A percentile compares a stretch with the other conserved stretches of the same genome.
Conservation (phyloP, 2,888 invertebrate species). For the Stenoptilia bipunctidactyla region DNA sequence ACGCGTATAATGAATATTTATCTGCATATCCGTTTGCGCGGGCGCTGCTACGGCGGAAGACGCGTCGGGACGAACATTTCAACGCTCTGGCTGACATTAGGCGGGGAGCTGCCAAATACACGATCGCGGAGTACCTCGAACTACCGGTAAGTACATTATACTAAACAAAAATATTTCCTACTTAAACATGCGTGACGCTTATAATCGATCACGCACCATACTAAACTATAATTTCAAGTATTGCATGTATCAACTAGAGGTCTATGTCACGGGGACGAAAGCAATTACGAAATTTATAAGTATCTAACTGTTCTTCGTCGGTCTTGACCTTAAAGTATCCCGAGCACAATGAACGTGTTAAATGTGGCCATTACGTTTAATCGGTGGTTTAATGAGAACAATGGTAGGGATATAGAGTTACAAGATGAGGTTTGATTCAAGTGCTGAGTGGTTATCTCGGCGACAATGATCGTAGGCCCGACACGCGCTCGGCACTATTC, state of each 20-base stretch:
- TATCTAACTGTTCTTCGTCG: constrained; percentile 32
- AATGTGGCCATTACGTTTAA: constrained; percentile 55
- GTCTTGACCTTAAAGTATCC: constrained; percentile 35
- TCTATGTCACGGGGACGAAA: constrained; percentile 8
- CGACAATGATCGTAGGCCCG: constrained; percentile 47
- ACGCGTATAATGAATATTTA: constrained; percentile 75
- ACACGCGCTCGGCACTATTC: constrained; percentile 54
- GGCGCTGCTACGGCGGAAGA: constrained; percentile 74
- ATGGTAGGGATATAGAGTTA: constrained; percentile 29
- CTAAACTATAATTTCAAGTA: background rate
- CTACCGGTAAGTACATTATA: constrained; percentile 74
- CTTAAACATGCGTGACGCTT: background rate
- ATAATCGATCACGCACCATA: background rate
- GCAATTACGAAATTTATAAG: constrained; percentile 25
- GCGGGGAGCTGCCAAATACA: constrained; percentile 75
- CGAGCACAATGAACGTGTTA: constrained; percentile 39
- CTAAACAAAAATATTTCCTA: background rate
- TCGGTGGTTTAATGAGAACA: constrained; percentile 48
- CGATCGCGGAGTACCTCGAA: constrained; percentile 74
- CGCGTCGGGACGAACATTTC: constrained; percentile 75
- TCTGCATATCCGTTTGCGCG: constrained; percentile 72
- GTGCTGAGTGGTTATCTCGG: constrained; percentile 40
- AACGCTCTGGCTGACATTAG: constrained; percentile 75
- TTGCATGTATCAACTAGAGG: background rate
- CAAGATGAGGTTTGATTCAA: constrained; percentile 46